Evolutionary conservation across 1,140 invertebrate species (phyloP).

Genomic region (Pachypeltis micranthus): DNA sequence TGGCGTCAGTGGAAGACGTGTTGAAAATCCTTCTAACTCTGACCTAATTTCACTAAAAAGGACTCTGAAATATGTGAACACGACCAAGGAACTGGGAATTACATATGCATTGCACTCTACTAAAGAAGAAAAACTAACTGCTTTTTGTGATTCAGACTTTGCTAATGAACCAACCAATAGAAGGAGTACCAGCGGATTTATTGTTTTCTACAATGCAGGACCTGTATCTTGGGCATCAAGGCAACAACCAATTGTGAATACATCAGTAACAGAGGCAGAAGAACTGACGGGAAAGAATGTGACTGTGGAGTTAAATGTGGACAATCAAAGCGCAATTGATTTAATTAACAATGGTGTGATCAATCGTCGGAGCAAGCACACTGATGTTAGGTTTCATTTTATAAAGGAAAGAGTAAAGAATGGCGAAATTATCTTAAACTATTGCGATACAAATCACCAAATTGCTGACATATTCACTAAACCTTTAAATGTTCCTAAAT

Average conservation of each 20-base stretch:
- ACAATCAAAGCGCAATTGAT: too few species aligned
- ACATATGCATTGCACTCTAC: too few species aligned
- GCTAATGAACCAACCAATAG: slow-evolving; percentile 10
- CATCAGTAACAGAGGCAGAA: slow-evolving; percentile 17
- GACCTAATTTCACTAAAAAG: slow-evolving; percentile 32
- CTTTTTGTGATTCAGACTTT: slow-evolving; percentile 17
- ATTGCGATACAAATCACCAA: too few species aligned
- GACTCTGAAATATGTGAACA: slow-evolving; percentile 26
- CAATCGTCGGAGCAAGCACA: too few species aligned
- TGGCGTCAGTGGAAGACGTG: slow-evolving; percentile 29
- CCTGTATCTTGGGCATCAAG: slow-evolving; percentile 14
- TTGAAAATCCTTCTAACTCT: slow-evolving; percentile 23
- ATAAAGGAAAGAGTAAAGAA: too few species aligned
- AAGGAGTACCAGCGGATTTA: slow-evolving; percentile 15
- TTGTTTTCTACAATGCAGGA: slow-evolving; percentile 17
- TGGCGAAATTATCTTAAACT: too few species aligned
- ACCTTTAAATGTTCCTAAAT: too few species aligned
- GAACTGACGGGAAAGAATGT: too few species aligned
- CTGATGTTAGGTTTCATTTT: too few species aligned
- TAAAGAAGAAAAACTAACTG: not conserved
- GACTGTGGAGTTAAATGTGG: too few species aligned
- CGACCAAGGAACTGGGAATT: slow-evolving; percentile 15
- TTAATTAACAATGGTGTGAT: too few species aligned
- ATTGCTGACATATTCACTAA: too few species aligned
- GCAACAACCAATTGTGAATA: slow-evolving; percentile 19